Evolutionary conservation across 2,797 vertebrate genomes (phyloP), one percentile per base, ranked within the genome.

Genomic region (Hypotaenidia okinawae): DNA sequence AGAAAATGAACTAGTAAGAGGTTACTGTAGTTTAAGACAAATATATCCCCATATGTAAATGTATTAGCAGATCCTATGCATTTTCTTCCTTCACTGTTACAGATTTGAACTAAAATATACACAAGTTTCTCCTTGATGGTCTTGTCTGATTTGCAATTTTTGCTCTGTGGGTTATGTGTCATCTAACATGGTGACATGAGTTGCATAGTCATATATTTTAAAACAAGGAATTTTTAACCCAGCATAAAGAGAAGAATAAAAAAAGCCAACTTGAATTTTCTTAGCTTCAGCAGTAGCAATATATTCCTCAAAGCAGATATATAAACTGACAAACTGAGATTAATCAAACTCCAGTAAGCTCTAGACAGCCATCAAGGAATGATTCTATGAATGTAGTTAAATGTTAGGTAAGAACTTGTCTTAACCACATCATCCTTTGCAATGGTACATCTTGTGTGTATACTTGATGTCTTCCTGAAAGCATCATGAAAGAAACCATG

Each of bases 301-400:
- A 39, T 37, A 54, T 25, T 63, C 41, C 6, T 84, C 51, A 61
- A 45, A 80, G 41, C 2, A 75, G 2, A 11, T 23, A 28, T 1
- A 32, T 43, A 67, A 84, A 1, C 5, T 5, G 11, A 6, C 10
- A 64, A 84, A 54, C 11, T 54, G 39, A 82, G 21, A 35, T 70
- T 58, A 63, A 43, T 54, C 18, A 79, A 89, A 5, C 14, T 67
- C 17, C 17, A 28, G 13, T 79, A 75, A 87, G 33, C 2, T 45
- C 28, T 2, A 57, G 39, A 33, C 12, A 73, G 12, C 2, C 84
- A 87, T 54, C 39, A 54, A 73, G 61, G n/a, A n/a, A n/a, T n/a
- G n/a, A n/a, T n/a, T n/a, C n/a, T n/a, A n/a, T n/a, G 3, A 2
- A 22, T 15, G 2, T 10, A 24, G 3, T 19, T 27, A 57, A 77